These are phyloP conservation scores for Caenorhabditis sulstoni DNA, from an alignment of 2,888 invertebrate species.

Conservation along the genomic window DNA sequence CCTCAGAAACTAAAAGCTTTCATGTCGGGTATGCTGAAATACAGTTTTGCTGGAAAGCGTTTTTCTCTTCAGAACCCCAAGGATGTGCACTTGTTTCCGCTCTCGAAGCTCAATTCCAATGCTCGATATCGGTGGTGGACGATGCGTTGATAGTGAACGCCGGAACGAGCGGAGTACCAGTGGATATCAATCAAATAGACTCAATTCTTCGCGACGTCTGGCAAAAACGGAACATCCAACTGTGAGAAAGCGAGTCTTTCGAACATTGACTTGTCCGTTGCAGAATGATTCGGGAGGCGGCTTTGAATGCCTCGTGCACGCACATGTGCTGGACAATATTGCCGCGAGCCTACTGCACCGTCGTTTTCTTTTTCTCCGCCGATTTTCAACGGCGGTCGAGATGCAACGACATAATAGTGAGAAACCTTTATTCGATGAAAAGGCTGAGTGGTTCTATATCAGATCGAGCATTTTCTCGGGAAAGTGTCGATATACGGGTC, in stretches of 20 bases:
- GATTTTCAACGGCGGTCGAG: slow-evolving; percentile 44
- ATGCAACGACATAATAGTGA: slow-evolving; percentile 47
- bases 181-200: slow-evolving; percentile 31
- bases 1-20: slow-evolving; percentile 49
- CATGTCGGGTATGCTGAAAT: slow-evolving; percentile 24
- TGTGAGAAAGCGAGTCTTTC: slow-evolving; percentile 3
- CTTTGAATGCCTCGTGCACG: slow-evolving; percentile 42
- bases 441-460: not conserved
- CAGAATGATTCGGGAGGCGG: slow-evolving; percentile 53
- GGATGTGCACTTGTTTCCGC: slow-evolving; percentile 37
- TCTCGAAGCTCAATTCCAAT: slow-evolving; percentile 46
- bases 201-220: slow-evolving; percentile 30
- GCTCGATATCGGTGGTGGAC: slow-evolving; percentile 33
- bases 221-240: slow-evolving; percentile 46
- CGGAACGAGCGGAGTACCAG: not conserved
- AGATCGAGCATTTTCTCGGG: slow-evolving; percentile 48
- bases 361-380: slow-evolving; percentile 45
- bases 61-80: slow-evolving; percentile 49
- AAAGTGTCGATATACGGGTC: slow-evolving; percentile 42
- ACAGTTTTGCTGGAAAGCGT: too few species aligned
- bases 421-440: not conserved
- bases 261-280: too few species aligned
- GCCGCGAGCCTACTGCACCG: slow-evolving; percentile 53
- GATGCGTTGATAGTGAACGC: slow-evolving; percentile 16
- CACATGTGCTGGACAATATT: slow-evolving; percentile 45